Percentiles rank a stretch among this genome's conserved stretches.
These are phyloP conservation scores for Epizoanthus stellaris DNA, from an alignment of 92 coral and sea anemone species.

Conservation along the genomic window DNA sequence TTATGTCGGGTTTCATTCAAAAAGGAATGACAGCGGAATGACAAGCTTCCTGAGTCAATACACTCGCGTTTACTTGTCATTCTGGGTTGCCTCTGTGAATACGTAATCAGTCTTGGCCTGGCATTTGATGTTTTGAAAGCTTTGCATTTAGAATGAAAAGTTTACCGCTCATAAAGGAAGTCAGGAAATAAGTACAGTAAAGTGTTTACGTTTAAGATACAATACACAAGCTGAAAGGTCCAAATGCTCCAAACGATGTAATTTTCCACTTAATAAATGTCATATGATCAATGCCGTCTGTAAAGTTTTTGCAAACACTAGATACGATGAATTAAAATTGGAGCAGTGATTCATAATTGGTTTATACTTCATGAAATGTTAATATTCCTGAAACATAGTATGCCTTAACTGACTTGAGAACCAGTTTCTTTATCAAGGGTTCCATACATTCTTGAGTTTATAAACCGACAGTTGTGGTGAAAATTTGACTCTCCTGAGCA, in stretches of 20 bases:
- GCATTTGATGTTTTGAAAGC: not conserved
- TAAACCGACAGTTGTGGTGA: too few relatives aligned
- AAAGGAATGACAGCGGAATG: not conserved
- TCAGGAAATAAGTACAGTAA: not conserved
- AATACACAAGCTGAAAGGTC: not conserved
- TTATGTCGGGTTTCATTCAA: slow-evolving; percentile 16
- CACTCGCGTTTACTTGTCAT: not conserved
- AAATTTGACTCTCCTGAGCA: too few relatives aligned
- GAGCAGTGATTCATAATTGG: not conserved
- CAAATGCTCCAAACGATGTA: not conserved
- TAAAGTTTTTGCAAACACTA: not conserved
- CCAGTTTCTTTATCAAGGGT: too few relatives aligned
- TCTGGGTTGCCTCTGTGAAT: not conserved
- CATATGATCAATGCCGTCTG: not conserved
- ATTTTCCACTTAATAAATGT: not conserved
- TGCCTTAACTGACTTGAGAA: too few relatives aligned
- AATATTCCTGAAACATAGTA: too few relatives aligned
- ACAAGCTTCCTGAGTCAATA: slow-evolving; percentile 1
- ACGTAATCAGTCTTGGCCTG: not conserved
- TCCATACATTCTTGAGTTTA: too few relatives aligned
- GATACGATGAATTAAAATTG: not conserved
- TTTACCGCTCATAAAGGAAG: not conserved
- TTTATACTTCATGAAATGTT: not conserved
- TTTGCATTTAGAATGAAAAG: not conserved
- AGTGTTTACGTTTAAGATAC: not conserved